These are phyloP conservation scores for Pandemis cinnamomeana DNA, from an alignment of 2,888 invertebrate genomes.

Conservation along the genomic window DNA sequence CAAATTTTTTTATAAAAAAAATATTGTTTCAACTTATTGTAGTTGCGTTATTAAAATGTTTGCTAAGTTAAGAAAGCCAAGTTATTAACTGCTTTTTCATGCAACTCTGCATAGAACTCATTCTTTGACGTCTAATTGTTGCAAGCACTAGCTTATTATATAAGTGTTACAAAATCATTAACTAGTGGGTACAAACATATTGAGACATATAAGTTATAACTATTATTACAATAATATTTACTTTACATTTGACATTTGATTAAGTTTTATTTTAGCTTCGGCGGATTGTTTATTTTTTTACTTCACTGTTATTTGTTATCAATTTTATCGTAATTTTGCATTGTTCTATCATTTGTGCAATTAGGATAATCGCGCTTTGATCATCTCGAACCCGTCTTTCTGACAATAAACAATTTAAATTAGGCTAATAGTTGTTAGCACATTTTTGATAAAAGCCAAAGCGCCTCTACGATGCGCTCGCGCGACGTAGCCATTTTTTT, in stretches of 20 bases:
- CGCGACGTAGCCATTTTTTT: neutral
- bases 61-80: neutral
- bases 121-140: constrained; percentile 27
- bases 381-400: neutral
- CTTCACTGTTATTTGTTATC: neutral
- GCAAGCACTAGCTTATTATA: constrained; percentile 12
- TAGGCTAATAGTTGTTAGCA: neutral
- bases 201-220: constrained; percentile 3
- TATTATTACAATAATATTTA: neutral
- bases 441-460: neutral
- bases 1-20: neutral
- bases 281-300: neutral
- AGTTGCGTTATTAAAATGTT: neutral
- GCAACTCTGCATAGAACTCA: constrained; percentile 27
- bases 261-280: neutral
- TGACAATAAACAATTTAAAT: neutral
- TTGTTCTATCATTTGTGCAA: neutral
- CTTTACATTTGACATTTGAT: neutral
- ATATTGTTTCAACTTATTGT: neutral
- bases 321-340: neutral
- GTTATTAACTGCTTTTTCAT: constrained; percentile 13
- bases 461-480: neutral
- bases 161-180: constrained; percentile 9
- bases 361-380: neutral
- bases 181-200: neutral